Percentiles rank a stretch among this genome's conserved stretches.
phyloP scores from a whole-genome alignment of 2,888 invertebrate genomes.

The Agrotis ipsilon region DNA sequence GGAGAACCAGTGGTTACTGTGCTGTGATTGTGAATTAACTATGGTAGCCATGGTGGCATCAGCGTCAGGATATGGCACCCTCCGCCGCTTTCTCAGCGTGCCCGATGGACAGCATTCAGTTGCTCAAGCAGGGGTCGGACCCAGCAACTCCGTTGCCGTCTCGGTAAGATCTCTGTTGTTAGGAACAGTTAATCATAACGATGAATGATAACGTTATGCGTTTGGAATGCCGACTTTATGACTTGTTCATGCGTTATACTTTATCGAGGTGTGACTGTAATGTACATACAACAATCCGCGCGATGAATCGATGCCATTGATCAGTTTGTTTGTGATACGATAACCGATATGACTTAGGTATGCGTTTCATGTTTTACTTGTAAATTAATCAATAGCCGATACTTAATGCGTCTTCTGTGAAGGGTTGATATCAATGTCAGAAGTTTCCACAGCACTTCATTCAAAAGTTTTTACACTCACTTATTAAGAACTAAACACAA shows the following conservation, averaged over 20 bases:
- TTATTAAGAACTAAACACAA: constrained; percentile 17
- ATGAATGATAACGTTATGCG: constrained; percentile 74
- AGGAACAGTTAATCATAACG: constrained; percentile 59
- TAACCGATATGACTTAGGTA: constrained; percentile 61
- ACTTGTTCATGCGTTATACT: constrained; percentile 68
- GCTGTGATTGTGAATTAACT: constrained; percentile 80
- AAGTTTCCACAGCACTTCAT: constrained; percentile 22
- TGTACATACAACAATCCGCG: constrained; percentile 52
- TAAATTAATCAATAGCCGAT: constrained; percentile 39
- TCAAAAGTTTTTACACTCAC: constrained; percentile 15
- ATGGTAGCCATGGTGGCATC: constrained; percentile 90
- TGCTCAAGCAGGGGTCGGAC: constrained; percentile 77
- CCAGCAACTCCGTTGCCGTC: constrained; percentile 86
- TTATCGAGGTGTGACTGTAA: constrained; percentile 73
- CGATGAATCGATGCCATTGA: constrained; percentile 67
- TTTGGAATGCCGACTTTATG: constrained; percentile 79
- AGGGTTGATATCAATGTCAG: constrained; percentile 29
- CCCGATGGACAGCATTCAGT: constrained; percentile 83
- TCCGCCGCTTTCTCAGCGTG: constrained; percentile 88
- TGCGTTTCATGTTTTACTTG: constrained; percentile 54
- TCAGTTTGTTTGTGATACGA: constrained; percentile 66
- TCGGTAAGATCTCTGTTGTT: constrained; percentile 81
- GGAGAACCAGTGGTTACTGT: constrained; percentile 78
- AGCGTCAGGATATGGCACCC: constrained; percentile 89
- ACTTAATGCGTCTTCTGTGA: constrained; percentile 33